phyloP scores from a whole-genome alignment of 2,797 vertebrate species.

The Morelia viridis region DNA sequence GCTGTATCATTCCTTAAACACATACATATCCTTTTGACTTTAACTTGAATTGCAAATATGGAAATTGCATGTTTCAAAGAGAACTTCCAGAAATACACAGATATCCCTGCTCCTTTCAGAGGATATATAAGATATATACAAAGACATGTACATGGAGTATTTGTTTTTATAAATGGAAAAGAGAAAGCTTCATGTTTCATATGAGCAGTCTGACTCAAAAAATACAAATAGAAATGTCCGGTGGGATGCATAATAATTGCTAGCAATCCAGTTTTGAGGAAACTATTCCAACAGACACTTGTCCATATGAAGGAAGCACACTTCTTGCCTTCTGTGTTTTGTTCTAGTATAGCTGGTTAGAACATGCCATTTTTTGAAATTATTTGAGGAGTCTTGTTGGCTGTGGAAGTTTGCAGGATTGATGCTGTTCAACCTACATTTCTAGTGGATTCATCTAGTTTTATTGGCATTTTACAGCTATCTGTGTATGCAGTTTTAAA shows the following conservation, averaged over 20 bases:
- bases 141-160: not conserved
- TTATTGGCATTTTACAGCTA: not conserved
- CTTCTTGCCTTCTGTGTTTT: not conserved
- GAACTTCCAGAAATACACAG: not conserved
- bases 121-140: not conserved
- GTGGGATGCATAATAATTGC: not conserved
- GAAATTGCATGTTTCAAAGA: not conserved
- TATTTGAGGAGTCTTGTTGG: not conserved
- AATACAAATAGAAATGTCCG: not conserved
- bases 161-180: not conserved
- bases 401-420: not conserved
- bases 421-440: not conserved
- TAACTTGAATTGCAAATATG: not conserved
- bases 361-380: not conserved
- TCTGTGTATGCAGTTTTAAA: not conserved
- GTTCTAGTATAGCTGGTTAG: not conserved
- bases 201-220: not conserved
- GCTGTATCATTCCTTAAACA: not conserved
- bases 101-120: not conserved
- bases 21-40: not conserved
- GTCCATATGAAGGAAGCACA: not conserved
- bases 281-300: not conserved
- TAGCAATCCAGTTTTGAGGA: not conserved
- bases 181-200: not conserved
- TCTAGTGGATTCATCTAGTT: not conserved